Evolutionary conservation across 2,888 invertebrate species (phyloP), one percentile per base, ranked within the genome.

Genomic region (Unio pictorum): DNA sequence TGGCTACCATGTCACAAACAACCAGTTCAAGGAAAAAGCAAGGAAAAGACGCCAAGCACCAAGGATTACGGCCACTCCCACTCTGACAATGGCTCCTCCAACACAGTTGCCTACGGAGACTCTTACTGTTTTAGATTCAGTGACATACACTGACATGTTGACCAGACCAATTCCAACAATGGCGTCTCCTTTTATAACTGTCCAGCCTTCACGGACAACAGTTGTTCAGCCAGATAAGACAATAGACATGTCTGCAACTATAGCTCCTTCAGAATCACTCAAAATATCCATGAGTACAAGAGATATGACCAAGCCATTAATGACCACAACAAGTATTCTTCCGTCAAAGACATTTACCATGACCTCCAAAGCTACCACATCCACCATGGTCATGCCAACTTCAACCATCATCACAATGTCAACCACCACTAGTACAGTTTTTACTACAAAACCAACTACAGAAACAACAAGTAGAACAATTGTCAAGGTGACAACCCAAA

Each of bases 1-100:
- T 55, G 93, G 94, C 34, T 95, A 95, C 95, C 92, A 94, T 68
- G 93, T 94, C 55, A 92, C 92, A 78, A 91, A 91, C 82, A 90
- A 85, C 55, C 74, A 90, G 76, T 90, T 91, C 55, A 89, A 89
- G 67, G 78, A 76, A 26, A 80, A 83, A 68, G 78, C 74, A 20
- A 83, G 89, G 57, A 86, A 91, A 71, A 86, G 90, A 34, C 81
- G 89, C 60, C 84, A 89, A 73, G 88, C 90, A 74, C 87, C 87
- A 55, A 81, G 82, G 23, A 75, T 78, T 28, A 84, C 84, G 8
- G 77, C 83, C 7, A 88, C 88, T 8, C 86, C 86, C 23, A 81
- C 82, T 20, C 77, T 87, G 23, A 84, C 85, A 4, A 80, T 83
- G 18, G 77, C 81, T 20, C 71, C 83, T 30, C 89, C 89, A 17